phyloP scores from a whole-genome alignment of 64 coral and sea anemone genomes.

The Montipora sp. region DNA sequence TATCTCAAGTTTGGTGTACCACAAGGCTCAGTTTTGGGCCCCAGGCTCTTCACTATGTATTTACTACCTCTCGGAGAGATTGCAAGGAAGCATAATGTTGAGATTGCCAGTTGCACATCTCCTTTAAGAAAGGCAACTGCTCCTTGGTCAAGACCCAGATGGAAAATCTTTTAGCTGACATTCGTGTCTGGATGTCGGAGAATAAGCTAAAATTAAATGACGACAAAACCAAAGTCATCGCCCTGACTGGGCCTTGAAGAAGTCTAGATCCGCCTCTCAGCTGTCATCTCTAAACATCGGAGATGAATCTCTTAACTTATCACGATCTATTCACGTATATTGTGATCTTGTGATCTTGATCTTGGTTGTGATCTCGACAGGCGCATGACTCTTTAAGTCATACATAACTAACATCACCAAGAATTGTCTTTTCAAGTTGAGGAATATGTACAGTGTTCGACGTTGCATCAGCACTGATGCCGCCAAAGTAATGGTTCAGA shows the following conservation, averaged over 20 bases:
- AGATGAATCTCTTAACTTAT: no score
- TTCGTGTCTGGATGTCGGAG: not conserved
- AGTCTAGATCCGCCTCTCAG: no score
- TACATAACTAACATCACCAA: no score
- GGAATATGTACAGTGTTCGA: no score
- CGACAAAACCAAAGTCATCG: not conserved
- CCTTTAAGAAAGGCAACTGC: not conserved
- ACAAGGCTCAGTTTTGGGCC: not conserved
- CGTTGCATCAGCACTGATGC: no score
- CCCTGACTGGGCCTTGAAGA: not conserved
- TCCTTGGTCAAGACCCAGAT: not conserved
- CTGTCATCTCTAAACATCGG: no score
- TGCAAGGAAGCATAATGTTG: not conserved
- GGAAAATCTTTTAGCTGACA: not conserved
- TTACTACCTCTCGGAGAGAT: not conserved
- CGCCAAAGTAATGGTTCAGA: no score
- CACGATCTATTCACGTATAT: no score
- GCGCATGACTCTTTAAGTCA: no score
- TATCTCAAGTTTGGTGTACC: constrained; percentile 14
- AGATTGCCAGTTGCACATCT: not conserved
- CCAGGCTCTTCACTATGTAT: not conserved
- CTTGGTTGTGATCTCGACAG: no score
- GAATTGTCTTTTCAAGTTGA: no score
- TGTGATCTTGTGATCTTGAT: no score
- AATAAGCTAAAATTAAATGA: not conserved